Evolutionary conservation across 92 coral and sea anemone genomes (phyloP).

Genomic region (Chrysogorgia sp.): DNA sequence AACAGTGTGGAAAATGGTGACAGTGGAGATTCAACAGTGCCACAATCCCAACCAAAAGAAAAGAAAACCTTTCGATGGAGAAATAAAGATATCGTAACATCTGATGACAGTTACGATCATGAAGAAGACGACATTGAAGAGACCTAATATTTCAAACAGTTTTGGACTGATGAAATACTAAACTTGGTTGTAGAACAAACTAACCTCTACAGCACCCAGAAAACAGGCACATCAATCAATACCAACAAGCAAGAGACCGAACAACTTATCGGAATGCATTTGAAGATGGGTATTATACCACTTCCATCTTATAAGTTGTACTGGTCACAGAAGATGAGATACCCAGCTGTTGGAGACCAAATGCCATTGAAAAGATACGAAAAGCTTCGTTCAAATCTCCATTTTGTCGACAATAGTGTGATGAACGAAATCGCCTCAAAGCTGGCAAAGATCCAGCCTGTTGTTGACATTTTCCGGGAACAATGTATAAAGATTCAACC

Average conservation of each 20-base stretch:
- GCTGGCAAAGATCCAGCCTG: conserved; percentile 18
- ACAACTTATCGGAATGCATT: conserved; percentile 26
- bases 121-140: conserved; percentile 28
- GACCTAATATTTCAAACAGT: conserved; percentile 20
- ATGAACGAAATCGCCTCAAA: background rate
- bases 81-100: conserved; percentile 9
- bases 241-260: conserved; percentile 13
- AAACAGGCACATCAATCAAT: background rate
- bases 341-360: conserved; percentile 14
- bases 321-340: conserved; percentile 27
- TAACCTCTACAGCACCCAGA: conserved; percentile 34
- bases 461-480: conserved; percentile 1
- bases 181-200: conserved; percentile 29
- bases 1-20: background rate
- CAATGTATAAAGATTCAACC: conserved; percentile 9
- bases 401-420: conserved; percentile 18
- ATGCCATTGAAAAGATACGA: conserved; percentile 34
- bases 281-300: conserved; percentile 31
- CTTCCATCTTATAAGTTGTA: conserved; percentile 34
- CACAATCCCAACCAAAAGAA: conserved; percentile 1
- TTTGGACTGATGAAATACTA: conserved; percentile 29
- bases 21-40: conserved; percentile 11
- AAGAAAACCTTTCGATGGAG: conserved; percentile 31
- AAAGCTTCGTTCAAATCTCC: conserved; percentile 27
- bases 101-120: conserved; percentile 4